Conservation (phyloP, 2,888 invertebrate species). For the Melanotus villosus region DNA sequence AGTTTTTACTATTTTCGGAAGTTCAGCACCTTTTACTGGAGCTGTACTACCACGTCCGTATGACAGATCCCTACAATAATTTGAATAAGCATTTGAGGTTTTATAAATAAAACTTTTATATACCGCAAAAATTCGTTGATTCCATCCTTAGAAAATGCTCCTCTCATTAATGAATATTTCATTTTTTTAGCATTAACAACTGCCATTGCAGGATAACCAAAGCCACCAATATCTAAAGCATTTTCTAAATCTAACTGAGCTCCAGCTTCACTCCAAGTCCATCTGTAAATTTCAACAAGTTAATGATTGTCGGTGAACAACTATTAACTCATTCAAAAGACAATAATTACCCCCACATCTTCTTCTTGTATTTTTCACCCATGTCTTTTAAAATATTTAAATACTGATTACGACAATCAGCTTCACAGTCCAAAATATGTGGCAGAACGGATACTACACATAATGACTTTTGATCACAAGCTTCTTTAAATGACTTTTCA, state of each 20-base stretch:
- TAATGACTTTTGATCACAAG: constrained; percentile 88
- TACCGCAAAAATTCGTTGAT: constrained; percentile 94
- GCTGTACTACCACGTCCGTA: constrained; percentile 93
- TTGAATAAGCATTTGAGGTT: background rate
- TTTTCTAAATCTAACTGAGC: constrained; percentile 88
- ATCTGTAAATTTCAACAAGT: constrained; percentile 69
- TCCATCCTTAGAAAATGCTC: constrained; percentile 94
- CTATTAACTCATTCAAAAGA: too few species aligned
- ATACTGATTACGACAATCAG: constrained; percentile 90
- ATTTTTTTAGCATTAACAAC: constrained; percentile 97
- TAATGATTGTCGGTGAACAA: too few species aligned
- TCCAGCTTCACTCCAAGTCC: constrained; percentile 96
- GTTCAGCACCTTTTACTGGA: constrained; percentile 85
- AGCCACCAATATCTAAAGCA: constrained; percentile 94
- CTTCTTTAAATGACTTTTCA: constrained; percentile 75
- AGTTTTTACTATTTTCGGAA: constrained; percentile 78
- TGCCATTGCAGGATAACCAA: constrained; percentile 99
- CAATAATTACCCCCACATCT: constrained; percentile 89
- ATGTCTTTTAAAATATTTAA: constrained; percentile 79
- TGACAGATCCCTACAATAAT: constrained; percentile 81
- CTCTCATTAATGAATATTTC: constrained; percentile 94
- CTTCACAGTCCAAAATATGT: constrained; percentile 95
- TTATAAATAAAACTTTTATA: background rate
- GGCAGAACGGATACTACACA: constrained; percentile 94
- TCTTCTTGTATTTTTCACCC: constrained; percentile 93